These are phyloP conservation scores for Tipula vernalis DNA, from an alignment of 2,888 invertebrate species.

Conservation along the genomic window DNA sequence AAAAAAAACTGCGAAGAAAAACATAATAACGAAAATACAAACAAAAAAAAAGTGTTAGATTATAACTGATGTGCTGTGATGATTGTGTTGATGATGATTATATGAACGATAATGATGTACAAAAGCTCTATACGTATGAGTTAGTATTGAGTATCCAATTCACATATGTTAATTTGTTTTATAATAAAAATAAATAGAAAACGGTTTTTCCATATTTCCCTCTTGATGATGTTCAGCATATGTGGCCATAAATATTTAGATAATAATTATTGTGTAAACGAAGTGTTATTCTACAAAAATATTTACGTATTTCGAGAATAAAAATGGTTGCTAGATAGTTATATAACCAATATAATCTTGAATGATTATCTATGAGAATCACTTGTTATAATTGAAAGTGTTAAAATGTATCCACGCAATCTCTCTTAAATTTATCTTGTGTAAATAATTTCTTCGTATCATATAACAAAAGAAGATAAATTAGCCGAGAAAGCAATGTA, in stretches of 20 bases:
- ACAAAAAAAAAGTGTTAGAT: neutral
- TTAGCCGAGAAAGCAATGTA: neutral
- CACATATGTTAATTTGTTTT: neutral
- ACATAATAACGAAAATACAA: neutral
- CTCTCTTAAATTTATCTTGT: neutral
- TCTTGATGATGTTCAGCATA: neutral
- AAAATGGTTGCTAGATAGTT: neutral
- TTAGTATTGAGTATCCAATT: neutral
- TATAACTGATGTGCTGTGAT: neutral
- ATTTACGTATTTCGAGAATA: neutral
- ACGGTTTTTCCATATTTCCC: neutral
- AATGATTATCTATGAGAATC: neutral
- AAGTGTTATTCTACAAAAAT: neutral
- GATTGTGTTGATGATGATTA: neutral
- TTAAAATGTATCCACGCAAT: neutral
- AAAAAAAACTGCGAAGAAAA: neutral
- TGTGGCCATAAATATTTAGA: neutral
- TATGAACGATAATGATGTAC: neutral
- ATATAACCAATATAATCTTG: neutral
- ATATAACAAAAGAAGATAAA: neutral
- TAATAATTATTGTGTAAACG: neutral
- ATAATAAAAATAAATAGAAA: neutral
- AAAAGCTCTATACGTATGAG: neutral
- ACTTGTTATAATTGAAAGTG: neutral
- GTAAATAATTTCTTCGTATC: neutral